Evolutionary conservation across 2,797 vertebrate genomes (phyloP), one percentile per base, ranked within the genome.

Genomic region (Sphaeramia orbicularis): DNA sequence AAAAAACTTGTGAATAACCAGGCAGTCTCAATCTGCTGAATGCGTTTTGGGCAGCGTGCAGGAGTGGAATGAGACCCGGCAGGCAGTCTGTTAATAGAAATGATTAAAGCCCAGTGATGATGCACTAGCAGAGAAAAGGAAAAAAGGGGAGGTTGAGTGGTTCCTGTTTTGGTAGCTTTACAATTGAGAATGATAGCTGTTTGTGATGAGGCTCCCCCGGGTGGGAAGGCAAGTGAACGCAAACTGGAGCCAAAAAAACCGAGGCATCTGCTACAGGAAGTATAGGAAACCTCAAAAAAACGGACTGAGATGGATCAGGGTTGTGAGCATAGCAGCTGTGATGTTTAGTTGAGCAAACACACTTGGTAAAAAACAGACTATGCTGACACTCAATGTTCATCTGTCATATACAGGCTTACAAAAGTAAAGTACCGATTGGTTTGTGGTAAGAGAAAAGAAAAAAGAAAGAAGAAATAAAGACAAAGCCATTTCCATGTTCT

Each of bases 81-180:
- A 49, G 50, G 45, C 56, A 65, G 71, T 58, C 62, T 84, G 73
- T 74, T 84, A 79, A 86, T 71, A 66, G 64, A 73, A 84, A 83
- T 67, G 43, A 86, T 83, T 81, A 82, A 76, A 83, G 69, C 21
- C 49, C 44, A 15, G 24, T 44, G 55, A 76, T 73, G 67, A 71
- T 44, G 78, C 40, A n/a, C 21, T 48, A 57, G 63, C 72, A 71
- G 71, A 70, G 53, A 74, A 80, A 74, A 63, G 41, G 74, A 60
- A 38, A 66, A 58, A 57, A 63, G 43, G 27, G 38, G 40, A 56
- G 40, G 44, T n/a, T 12, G 49, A 73, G 30, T 54, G 45, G 13
- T 48, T 70, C 40, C 15, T 72, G 12, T 74, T 67, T 71, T 27
- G 54, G 47, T 43, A 19, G 51, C 43, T 64, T 53, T 48, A 18